Base-by-base conservation (phyloP, 2,797 vertebrate species). In the Acanthurus lineatus region DNA sequence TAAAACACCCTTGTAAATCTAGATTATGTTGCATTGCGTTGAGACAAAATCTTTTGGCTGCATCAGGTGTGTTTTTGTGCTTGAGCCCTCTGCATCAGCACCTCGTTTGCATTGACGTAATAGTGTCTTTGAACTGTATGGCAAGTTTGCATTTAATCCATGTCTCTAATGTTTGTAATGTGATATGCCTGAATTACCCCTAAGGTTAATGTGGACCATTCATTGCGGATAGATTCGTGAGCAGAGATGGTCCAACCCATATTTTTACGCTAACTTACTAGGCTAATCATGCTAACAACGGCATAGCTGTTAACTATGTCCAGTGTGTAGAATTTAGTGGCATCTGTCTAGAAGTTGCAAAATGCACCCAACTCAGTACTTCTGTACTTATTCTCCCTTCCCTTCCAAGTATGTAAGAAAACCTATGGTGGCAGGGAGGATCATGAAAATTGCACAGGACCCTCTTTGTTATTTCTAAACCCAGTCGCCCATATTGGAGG, bases 171-270 rank as follows among this genome's bases (percentile, higher is more conserved):
- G 19, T 40, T 0, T 2, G 44, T 42, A 65, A 42, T 44, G 9
- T 59, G n/a, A 32, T 49, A 25, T n/a, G 14, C 20, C 1, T 51
- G 25, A 65, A 59, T 65, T 44, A 25, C 38, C 17, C 17, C 59
- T 4, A 17, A 35, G 47, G n/a, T 62, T 61, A 62, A 73, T 56
- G 51, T 66, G 65, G 28, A 32, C 28, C 19, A 63, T 59, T 49
- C 40, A 47, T 6, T 57, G 48, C 67, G 42, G n/a, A 72, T 14
- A 38, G 19, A 64, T 49, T 75, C 57, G 44, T 72, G 49, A 25
- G 8, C 25, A 74, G 51, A 51, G 12, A 69, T 32, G 22, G 8
- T 53, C 56, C 56, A n/a, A 66, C 49, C 52, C 17, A 38, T 45
- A 20, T 35, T 28, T 19, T 68, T 44, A 51, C 32, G 6, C 15